Percentiles rank a stretch among this genome's conserved stretches.
Conservation (phyloP, 2,888 invertebrate species). For the Lepas anatifera region DNA sequence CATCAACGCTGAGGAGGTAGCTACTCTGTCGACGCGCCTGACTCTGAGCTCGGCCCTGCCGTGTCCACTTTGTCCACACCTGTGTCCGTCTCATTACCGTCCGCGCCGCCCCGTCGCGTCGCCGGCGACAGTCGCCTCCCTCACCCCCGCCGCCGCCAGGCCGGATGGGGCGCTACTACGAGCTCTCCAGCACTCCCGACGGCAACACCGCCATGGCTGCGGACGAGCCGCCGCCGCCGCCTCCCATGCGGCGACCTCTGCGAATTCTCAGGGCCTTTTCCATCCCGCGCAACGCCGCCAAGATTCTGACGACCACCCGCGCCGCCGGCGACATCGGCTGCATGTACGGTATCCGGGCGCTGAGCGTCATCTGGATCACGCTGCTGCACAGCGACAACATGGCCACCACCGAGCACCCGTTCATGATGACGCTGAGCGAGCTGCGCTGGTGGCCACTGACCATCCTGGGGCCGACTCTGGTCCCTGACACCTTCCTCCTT, state of each 20-base stretch:
- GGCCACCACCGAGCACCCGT: conserved; percentile 1
- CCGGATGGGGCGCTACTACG: neutral
- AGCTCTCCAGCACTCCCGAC: neutral
- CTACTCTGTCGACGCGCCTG: too few species aligned
- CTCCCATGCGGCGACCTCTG: neutral
- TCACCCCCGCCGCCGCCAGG: neutral
- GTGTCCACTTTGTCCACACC: too few species aligned
- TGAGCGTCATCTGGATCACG: neutral
- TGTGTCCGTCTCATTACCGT: too few species aligned
- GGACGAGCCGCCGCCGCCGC: neutral
- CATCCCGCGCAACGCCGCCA: neutral
- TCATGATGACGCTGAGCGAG: neutral
- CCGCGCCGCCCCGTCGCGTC: too few species aligned
- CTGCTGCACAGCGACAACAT: conserved; percentile 13
- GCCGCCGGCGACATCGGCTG: neutral
- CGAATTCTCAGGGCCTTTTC: neutral
- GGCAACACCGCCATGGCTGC: neutral
- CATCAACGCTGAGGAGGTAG: too few species aligned
- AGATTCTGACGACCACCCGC: neutral
- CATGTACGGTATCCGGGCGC: conserved; percentile 12
- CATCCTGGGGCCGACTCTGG: conserved; percentile 1
- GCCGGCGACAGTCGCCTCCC: too few species aligned
- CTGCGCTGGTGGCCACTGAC: conserved; percentile 9
- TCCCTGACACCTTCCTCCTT: conserved; percentile 1
- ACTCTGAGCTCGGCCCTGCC: too few species aligned